Conservation (phyloP, 2,888 invertebrate genomes). For the Odontocerum albicorne region DNA sequence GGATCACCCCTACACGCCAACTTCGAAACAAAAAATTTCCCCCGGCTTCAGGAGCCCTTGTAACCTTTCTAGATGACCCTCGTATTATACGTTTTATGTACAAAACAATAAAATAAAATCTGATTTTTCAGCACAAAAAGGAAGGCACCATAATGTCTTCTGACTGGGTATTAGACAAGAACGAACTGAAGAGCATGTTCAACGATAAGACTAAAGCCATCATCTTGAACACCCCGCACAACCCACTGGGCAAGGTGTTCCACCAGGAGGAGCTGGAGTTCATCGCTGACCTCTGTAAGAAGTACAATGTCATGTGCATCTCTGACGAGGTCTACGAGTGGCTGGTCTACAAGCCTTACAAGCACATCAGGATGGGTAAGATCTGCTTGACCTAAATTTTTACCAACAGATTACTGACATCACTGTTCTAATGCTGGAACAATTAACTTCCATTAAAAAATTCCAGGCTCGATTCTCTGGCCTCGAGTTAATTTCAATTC, state of each 20-base stretch:
- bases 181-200: slow-evolving; percentile 79
- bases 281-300: slow-evolving; percentile 87
- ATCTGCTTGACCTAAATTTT: background rate
- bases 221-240: slow-evolving; percentile 97
- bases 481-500: too few species aligned
- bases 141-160: slow-evolving; percentile 65
- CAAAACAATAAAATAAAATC: slow-evolving; percentile 7
- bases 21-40: too few species aligned
- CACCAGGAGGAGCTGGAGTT: slow-evolving; percentile 66
- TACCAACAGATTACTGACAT: too few species aligned
- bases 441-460: background rate
- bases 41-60: too few species aligned
- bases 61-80: too few species aligned
- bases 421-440: too few species aligned
- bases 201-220: slow-evolving; percentile 90
- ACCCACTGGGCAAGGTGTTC: slow-evolving; percentile 94
- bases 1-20: too few species aligned
- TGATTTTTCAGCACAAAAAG: slow-evolving; percentile 47
- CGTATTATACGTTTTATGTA: slow-evolving; percentile 2
- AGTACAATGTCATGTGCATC: slow-evolving; percentile 88
- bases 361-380: slow-evolving; percentile 89
- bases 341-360: slow-evolving; percentile 82
- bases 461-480: too few species aligned
- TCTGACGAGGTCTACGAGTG: slow-evolving; percentile 99
- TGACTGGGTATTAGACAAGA: slow-evolving; percentile 87